phyloP scores from a whole-genome alignment of 2,888 invertebrate species.

The Actias luna region DNA sequence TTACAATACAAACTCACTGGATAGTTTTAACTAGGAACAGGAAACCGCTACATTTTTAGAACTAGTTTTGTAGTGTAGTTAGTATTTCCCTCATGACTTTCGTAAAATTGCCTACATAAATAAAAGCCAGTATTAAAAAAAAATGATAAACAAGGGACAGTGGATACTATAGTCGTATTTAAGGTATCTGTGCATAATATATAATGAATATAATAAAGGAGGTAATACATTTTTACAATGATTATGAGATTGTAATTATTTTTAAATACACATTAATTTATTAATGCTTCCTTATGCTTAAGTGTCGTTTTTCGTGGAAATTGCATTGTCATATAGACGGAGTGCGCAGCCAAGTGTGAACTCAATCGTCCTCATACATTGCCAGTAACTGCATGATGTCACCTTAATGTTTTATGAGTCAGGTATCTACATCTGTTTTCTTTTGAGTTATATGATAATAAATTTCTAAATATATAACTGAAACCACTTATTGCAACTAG shows the following conservation, averaged over 20 bases:
- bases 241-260: too few relatives aligned
- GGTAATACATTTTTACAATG: too few relatives aligned
- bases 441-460: conserved; percentile 22
- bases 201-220: background rate
- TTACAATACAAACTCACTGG: too few relatives aligned
- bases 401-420: conserved; percentile 38
- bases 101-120: too few relatives aligned
- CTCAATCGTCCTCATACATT: conserved; percentile 38
- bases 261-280: conserved; percentile 21
- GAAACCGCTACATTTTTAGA: too few relatives aligned
- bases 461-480: background rate
- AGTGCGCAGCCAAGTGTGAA: conserved; percentile 43
- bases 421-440: conserved; percentile 31
- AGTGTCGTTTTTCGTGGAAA: conserved; percentile 42
- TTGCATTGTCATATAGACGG: conserved; percentile 21
- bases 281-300: conserved; percentile 42
- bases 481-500: background rate
- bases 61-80: too few relatives aligned
- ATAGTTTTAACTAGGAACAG: too few relatives aligned
- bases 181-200: background rate
- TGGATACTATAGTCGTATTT: background rate
- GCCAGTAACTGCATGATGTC: conserved; percentile 49
- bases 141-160: too few relatives aligned
- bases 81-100: too few relatives aligned
- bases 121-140: background rate